Evolutionary conservation across 1,140 invertebrate genomes (phyloP).

Genomic region (Bombus confusus): DNA sequence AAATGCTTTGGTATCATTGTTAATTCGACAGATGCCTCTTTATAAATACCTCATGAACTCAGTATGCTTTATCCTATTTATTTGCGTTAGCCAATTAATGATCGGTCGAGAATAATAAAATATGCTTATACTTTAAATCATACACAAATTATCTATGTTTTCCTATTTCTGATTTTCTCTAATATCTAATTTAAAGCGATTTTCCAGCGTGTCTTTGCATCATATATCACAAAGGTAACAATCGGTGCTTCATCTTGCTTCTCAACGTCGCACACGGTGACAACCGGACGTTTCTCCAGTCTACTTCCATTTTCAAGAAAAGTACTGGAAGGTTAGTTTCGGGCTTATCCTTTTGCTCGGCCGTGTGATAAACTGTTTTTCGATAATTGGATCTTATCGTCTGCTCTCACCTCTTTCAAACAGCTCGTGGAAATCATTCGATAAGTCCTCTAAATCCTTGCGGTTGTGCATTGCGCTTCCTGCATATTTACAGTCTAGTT

Average conservation of each 20-base stretch:
- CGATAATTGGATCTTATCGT: constrained; percentile 71
- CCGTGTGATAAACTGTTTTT: constrained; percentile 66
- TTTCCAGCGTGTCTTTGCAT: not conserved
- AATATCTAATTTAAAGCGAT: not conserved
- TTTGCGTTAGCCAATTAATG: too few species aligned
- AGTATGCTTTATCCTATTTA: too few species aligned
- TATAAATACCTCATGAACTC: too few species aligned
- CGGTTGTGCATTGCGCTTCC: constrained; percentile 19
- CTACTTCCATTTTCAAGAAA: constrained; percentile 44
- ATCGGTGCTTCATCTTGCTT: constrained; percentile 47
- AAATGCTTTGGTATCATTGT: too few species aligned
- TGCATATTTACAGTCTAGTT: constrained; percentile 61
- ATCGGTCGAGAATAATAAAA: too few species aligned
- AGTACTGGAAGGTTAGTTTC: constrained; percentile 12
- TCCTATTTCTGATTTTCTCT: rapidly evolving
- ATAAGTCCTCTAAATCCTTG: constrained; percentile 48
- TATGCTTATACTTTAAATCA: too few species aligned
- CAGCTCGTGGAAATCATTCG: constrained; percentile 26
- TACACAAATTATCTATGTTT: not conserved
- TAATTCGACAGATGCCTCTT: too few species aligned
- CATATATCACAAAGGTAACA: constrained; percentile 51
- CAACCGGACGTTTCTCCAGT: constrained; percentile 34
- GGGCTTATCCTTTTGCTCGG: constrained; percentile 52
- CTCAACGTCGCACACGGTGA: not conserved
- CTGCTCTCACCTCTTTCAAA: constrained; percentile 53